Conservation (phyloP, 2,888 invertebrate species). For the Cetonia aurata region DNA sequence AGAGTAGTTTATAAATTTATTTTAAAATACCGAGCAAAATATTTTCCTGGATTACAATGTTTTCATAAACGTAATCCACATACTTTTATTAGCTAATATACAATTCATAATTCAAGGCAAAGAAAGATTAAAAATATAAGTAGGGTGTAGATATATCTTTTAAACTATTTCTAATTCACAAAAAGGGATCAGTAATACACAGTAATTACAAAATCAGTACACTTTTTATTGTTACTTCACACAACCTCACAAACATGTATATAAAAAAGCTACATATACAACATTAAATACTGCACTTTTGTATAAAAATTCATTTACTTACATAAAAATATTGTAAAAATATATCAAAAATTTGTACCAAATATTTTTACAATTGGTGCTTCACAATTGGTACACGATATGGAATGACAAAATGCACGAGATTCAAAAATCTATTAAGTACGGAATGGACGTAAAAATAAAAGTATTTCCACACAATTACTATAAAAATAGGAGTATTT, state of each 20-base stretch:
- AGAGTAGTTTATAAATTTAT: too few relatives aligned
- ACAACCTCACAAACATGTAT: conserved; percentile 38
- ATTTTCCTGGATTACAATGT: too few relatives aligned
- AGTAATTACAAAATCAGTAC: conserved; percentile 47
- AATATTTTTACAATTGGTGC: conserved; percentile 19
- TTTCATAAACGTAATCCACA: too few relatives aligned
- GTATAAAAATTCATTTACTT: conserved; percentile 39
- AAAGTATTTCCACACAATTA: conserved; percentile 6
- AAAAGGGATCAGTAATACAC: background rate
- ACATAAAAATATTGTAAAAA: conserved; percentile 38
- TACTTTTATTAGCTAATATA: too few relatives aligned
- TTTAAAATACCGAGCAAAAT: too few relatives aligned
- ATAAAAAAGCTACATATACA: conserved; percentile 47
- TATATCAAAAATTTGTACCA: conserved; percentile 36
- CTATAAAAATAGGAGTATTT: conserved; percentile 35
- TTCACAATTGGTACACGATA: conserved; percentile 34
- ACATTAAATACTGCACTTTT: conserved; percentile 43
- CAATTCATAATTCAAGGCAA: too few relatives aligned
- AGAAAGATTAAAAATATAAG: too few relatives aligned
- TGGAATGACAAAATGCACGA: conserved; percentile 12
- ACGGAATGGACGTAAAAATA: conserved; percentile 36
- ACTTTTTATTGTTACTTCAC: conserved; percentile 49
- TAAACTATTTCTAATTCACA: too few relatives aligned
- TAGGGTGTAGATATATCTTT: too few relatives aligned
- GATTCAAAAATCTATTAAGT: conserved; percentile 30